Conservation (phyloP, 2,888 invertebrate species). For the Teleogryllus oceanicus region DNA sequence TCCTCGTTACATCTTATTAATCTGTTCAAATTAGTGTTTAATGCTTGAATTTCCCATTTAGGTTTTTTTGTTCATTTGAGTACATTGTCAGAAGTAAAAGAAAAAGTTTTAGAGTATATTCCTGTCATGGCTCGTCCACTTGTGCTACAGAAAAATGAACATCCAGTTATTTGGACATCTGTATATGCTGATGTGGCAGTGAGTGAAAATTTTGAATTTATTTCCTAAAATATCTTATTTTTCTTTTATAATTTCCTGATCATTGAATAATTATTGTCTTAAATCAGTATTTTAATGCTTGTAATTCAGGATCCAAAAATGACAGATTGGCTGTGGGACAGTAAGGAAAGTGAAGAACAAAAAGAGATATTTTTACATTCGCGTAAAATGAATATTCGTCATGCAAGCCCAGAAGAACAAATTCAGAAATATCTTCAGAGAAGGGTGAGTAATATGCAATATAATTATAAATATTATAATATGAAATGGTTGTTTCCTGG, state of each 20-base stretch:
- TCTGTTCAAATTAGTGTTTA: background rate
- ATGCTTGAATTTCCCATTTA: slow-evolving; percentile 40
- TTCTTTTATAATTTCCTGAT: background rate
- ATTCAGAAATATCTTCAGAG: slow-evolving; percentile 58
- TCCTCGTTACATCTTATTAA: slow-evolving; percentile 19
- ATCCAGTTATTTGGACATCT: slow-evolving; percentile 95
- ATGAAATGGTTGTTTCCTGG: too few relatives aligned
- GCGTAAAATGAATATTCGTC: slow-evolving; percentile 49
- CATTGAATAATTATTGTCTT: background rate
- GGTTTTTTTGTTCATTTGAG: slow-evolving; percentile 95
- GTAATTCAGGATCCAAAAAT: slow-evolving; percentile 73
- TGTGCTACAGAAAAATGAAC: slow-evolving; percentile 77
- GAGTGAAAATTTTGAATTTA: slow-evolving; percentile 3
- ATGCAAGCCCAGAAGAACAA: slow-evolving; percentile 62
- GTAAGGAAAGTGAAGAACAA: slow-evolving; percentile 75
- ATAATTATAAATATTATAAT: too few relatives aligned
- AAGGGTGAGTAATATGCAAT: slow-evolving; percentile 44
- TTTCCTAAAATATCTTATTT: background rate
- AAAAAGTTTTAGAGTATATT: slow-evolving; percentile 93
- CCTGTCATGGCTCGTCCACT: slow-evolving; percentile 95
- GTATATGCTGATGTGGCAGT: slow-evolving; percentile 91
- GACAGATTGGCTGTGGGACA: slow-evolving; percentile 87
- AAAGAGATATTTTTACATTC: slow-evolving; percentile 65
- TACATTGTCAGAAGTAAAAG: slow-evolving; percentile 94
- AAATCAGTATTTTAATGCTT: background rate